These are phyloP conservation scores for Malacosoma neustria DNA, from an alignment of 2,888 invertebrate genomes.

Conservation along the genomic window DNA sequence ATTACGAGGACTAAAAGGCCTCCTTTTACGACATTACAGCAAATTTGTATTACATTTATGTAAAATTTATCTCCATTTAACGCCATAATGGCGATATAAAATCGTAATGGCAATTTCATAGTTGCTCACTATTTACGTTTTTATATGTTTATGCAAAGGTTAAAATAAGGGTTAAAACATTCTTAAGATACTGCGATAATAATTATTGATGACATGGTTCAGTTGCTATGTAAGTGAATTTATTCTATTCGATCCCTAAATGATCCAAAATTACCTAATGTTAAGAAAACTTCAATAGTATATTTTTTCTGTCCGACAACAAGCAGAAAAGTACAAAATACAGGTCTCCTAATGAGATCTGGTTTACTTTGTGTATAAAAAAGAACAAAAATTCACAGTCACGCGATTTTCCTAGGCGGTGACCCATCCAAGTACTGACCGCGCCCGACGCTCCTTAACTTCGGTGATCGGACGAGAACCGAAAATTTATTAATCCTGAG, in stretches of 20 bases:
- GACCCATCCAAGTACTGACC: slow-evolving; percentile 65
- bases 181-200: background rate
- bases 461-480: slow-evolving; percentile 66
- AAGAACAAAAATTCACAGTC: no score
- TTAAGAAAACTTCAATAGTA: no score
- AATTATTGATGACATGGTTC: no score
- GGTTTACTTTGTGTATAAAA: no score
- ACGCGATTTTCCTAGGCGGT: slow-evolving; percentile 50
- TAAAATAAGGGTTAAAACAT: background rate
- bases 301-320: no score
- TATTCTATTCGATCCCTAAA: no score
- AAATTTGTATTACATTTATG: background rate
- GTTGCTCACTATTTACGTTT: background rate
- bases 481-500: no score
- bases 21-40: background rate
- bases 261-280: no score
- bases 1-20: no score
- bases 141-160: slow-evolving; percentile 3
- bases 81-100: background rate
- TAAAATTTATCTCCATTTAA: background rate
- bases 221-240: no score
- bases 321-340: no score
- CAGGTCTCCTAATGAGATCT: no score
- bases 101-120: background rate
- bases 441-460: slow-evolving; percentile 61